Base-by-base conservation (phyloP, 2,113 vertebrate species). In the Aleadryas rufinucha region DNA sequence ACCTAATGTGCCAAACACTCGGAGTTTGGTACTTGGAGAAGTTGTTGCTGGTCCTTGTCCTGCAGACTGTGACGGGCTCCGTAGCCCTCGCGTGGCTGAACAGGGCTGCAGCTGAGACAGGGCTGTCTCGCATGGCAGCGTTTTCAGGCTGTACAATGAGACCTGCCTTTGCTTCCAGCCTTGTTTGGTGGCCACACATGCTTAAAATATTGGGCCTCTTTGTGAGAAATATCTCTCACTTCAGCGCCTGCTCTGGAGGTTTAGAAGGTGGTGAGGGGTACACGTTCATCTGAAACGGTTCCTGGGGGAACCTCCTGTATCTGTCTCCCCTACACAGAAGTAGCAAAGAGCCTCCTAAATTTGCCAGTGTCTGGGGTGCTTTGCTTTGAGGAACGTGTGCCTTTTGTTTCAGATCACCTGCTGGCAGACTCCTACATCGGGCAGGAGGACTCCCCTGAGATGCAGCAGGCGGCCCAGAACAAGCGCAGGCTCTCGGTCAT, bases 391-490 rank as follows among this genome's bases (percentile, higher is more conserved):
- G 56, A 23, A 16, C 2, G 5, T 2, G 19, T 92, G 66, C 50
- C 24, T 9, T 79, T 72, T 65, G 28, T 94, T 97, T 35, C 97
- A 99, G 99, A 99, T 98, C 99, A 99, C 98, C 98, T 99, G 84
- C 95, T 99, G 80, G 99, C 99, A 87, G 99, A 99, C 65, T 98
- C 98, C 61, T 99, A 98, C 82, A 93, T 98, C 0, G 98, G 98
- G 69, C 99, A 98, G 89, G 99, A 99, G n/a, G 98, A 99, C 68
- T 99, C 99, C 68, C 98, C 99, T 4, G 98, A 98, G 96, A 90
- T 98, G 97, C 98, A 98, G 76, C 98, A 98, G 52, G 97, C 93
- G 2, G 96, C 97, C 17, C 98, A 98, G 94, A 98, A 98, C 94
- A 99, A 99, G 95, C 98, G 98, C 33, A 95, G 98, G 53, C 98